phyloP scores from a whole-genome alignment of 2,797 vertebrate species.

The Parauchenoglanis ngamensis region DNA sequence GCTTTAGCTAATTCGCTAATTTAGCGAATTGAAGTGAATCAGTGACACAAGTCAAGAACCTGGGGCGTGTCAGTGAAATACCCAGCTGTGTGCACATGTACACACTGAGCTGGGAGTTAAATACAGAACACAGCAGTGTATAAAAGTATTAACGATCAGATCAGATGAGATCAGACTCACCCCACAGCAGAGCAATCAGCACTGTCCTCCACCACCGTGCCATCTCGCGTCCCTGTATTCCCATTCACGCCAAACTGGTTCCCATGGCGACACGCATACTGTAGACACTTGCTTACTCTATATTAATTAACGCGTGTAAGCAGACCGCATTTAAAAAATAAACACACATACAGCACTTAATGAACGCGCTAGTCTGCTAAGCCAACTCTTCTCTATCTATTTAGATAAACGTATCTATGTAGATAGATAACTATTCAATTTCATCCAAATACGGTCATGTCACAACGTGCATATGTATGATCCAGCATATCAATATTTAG shows the following conservation, averaged over 20 bases:
- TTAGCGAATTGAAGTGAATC: background rate
- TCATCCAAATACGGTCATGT: background rate
- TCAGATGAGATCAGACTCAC: constrained; percentile 66
- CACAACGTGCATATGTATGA: background rate
- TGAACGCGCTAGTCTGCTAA: background rate
- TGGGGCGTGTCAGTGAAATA: background rate
- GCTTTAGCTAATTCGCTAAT: background rate
- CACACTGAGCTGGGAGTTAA: background rate
- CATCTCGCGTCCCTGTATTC: constrained; percentile 54
- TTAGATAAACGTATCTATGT: background rate
- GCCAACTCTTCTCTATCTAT: background rate
- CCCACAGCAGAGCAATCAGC: constrained; percentile 67
- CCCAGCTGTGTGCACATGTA: background rate
- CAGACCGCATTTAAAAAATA: background rate
- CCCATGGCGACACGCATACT: constrained; percentile 9
- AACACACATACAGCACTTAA: background rate
- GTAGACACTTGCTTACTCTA: background rate
- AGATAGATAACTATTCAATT: background rate
- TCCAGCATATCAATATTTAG: background rate
- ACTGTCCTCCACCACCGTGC: constrained; percentile 62
- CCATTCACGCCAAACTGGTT: constrained; percentile 10
- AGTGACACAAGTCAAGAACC: background rate
- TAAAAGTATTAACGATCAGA: constrained; percentile 57
- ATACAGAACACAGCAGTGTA: background rate
- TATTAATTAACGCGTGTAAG: no score